Base-by-base conservation (phyloP, 2,888 invertebrate species). In the Microctonus hyperodae region DNA sequence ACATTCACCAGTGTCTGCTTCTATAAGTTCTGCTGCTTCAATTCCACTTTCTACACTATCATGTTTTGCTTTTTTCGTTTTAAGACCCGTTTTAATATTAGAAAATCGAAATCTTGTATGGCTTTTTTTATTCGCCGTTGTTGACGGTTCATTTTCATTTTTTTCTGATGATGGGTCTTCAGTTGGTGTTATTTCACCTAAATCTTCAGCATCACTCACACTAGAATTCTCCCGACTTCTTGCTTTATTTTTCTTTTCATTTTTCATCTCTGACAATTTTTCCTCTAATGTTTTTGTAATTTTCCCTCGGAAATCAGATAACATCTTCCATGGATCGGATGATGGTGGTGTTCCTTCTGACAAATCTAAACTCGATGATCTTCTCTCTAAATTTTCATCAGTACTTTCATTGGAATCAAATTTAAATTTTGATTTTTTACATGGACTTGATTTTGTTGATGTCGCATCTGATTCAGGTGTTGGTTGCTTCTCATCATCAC, bases 271-370 rank as follows among this genome's bases (percentile, higher is more conserved):
- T 10, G 89, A 90, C 66, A 92, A 86, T 85, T 91, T 92, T 69
- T 92, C 92, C 79, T 92, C 92, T 57, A 92, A 91, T 40, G 91
- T 92, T 79, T 92, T 92, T 44, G 91, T 89, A 70, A 92, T 90
- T 84, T 92, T 91, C 58, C 90, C 91, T 81, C 87, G 90, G 65
- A 92, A 89, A 72, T 91, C 91, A 70, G 89, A 88, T 71, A 92
- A 89, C 78, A 91, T 87, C 76, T 89, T 89, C 92, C 92, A 92
- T 6, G 90, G 89, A 82, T 91, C 91, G 70, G 88, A 88, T 44
- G 44, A 16, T 72, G 87, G 85, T 1, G 86, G 85, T 1, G 86
- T 86, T 13, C 86, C 85, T 72, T 84, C 83, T 0, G 76, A 77
- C 2, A 79, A 61, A 74, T 91, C 91, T 16, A 89, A 83, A 69